phyloP scores from a whole-genome alignment of 2,113 vertebrate species.

The Bucco capensis region DNA sequence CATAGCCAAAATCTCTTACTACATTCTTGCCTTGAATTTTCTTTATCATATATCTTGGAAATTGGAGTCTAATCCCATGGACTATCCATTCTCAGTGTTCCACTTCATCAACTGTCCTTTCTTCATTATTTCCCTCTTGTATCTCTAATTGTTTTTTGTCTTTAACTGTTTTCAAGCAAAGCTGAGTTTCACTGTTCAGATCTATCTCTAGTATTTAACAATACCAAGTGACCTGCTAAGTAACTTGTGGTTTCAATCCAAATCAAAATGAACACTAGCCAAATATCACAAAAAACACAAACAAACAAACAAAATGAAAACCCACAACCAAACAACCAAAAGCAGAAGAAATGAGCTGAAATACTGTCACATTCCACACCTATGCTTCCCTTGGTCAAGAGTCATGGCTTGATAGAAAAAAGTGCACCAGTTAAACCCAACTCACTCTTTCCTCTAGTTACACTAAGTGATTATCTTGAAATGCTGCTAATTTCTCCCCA shows the following conservation, averaged over 20 bases:
- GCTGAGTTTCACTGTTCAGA: not conserved
- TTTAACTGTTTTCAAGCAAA: not conserved
- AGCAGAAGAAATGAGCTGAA: not conserved
- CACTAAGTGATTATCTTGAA: not conserved
- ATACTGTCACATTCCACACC: not conserved
- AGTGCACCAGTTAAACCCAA: not conserved
- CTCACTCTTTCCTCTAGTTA: not conserved
- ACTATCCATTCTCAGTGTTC: not conserved
- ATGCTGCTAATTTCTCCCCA: not conserved
- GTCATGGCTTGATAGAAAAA: not conserved
- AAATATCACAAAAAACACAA: not conserved
- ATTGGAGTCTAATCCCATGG: not conserved
- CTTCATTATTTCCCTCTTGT: not conserved
- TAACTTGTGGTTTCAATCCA: not conserved
- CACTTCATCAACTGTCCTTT: not conserved
- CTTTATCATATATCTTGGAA: not conserved
- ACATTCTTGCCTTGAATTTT: not conserved
- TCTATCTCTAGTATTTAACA: not conserved
- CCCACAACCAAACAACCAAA: fast-evolving
- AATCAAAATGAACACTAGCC: not conserved
- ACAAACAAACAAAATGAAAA: not conserved
- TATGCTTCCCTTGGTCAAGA: not conserved
- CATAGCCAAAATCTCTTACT: not conserved
- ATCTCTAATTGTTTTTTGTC: not conserved
- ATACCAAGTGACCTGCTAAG: not conserved